These are phyloP conservation scores for Litoditis marina DNA, from an alignment of 2,888 invertebrate species.

Conservation along the genomic window DNA sequence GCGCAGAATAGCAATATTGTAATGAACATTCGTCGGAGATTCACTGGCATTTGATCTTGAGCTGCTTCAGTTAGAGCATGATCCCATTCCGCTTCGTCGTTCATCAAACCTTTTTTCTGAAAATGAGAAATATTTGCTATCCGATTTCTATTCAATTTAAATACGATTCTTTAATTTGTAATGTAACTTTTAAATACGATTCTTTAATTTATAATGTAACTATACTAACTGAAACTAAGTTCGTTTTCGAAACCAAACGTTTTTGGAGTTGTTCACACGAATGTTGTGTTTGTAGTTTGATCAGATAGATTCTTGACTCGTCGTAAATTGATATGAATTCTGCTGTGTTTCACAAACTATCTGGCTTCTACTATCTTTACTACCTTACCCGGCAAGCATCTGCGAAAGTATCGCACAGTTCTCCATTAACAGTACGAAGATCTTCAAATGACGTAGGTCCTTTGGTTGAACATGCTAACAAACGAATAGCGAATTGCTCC, in stretches of 20 bases:
- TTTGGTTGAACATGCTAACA: neutral
- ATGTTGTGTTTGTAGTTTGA: too few relatives aligned
- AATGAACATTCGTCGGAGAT: conserved; percentile 4
- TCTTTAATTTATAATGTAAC: too few relatives aligned
- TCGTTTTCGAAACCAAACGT: too few relatives aligned
- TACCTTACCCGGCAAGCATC: conserved; percentile 7
- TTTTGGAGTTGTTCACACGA: too few relatives aligned
- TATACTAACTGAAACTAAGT: too few relatives aligned
- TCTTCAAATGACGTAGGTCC: conserved; percentile 9
- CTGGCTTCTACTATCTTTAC: too few relatives aligned
- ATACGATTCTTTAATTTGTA: too few relatives aligned
- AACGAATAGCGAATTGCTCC: conserved; percentile 15
- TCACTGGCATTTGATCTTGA: neutral
- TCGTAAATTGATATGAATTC: too few relatives aligned
- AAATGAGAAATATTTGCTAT: too few relatives aligned
- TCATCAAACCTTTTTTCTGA: conserved; percentile 10
- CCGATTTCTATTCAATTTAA: too few relatives aligned
- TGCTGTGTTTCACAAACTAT: neutral
- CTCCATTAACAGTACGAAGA: conserved; percentile 1
- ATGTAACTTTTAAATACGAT: too few relatives aligned
- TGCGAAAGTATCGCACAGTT: conserved; percentile 1
- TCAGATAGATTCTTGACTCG: too few relatives aligned
- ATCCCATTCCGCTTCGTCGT: conserved; percentile 16
- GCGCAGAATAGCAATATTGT: conserved; percentile 8
- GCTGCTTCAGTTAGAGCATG: conserved; percentile 3